Base-by-base conservation (phyloP, 2,113 vertebrate genomes). In the Pangasianodon hypophthalmus region DNA sequence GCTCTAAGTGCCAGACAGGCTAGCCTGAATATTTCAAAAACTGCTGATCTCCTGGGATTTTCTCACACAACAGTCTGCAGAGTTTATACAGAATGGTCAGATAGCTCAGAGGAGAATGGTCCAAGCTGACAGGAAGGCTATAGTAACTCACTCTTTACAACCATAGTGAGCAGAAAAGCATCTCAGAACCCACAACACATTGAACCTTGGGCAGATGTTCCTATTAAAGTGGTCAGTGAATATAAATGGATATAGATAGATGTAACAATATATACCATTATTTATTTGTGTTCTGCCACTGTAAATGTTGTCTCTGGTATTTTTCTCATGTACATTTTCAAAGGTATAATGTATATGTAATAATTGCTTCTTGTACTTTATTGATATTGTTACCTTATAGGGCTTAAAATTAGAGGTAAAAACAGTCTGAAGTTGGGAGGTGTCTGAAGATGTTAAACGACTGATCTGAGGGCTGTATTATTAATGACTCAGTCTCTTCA, bases 401-500 rank as follows among this genome's bases (percentile, higher is more conserved):
- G 60, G 60, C 24, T 83, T 29, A 29, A 84, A 44, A 46, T 58
- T 13, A 83, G 79, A 44, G 62, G 14, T 29, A 4, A 71, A 14
- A 69, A 81, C 16, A 54, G 10, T 87, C 75, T 67, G 19, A 88
- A 24, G 11, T 52, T 82, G n/a, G n/a, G 19, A 52, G 58, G 48
- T 69, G 79, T 88, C 48, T 83, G 21, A 37, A n/a, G 50, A 73
- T 88, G 79, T 44, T 19, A 83, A 82, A 82, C 67, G 37, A 64
- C 48, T 32, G 26, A 80, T 41, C 60, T 87, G 86, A 81, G 41
- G 21, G 62, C 26, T 88, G 48, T 88, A 29, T 71, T 82, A 60
- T 60, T 80, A 87, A 89, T 69, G 52, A 80, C 50, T 89, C 54
- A 69, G 44, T 80, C 32, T 85, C n/a, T 52, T 58, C 85, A 85